A percentile compares a stretch with the other conserved stretches of the same genome.
Conservation (phyloP, 2,888 invertebrate species). For the Junonia oenone region DNA sequence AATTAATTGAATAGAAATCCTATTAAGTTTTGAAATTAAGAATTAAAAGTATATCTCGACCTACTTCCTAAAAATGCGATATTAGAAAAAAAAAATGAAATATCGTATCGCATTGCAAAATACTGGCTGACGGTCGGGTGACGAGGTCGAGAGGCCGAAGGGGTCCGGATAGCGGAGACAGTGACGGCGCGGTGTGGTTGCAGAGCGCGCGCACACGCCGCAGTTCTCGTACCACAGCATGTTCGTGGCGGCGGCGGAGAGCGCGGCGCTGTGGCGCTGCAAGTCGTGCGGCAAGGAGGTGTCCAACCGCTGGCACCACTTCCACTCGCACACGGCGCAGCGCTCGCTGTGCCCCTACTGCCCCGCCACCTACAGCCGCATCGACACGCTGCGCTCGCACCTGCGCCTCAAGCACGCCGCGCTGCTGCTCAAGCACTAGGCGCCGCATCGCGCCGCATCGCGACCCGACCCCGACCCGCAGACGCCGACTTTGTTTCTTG, state of each 20-base stretch:
- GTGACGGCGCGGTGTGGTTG: constrained; percentile 34
- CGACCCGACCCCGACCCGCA: constrained; percentile 26
- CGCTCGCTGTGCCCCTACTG: constrained; percentile 91
- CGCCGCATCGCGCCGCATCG: constrained; percentile 33
- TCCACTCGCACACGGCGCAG: constrained; percentile 89
- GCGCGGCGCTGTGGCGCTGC: constrained; percentile 88
- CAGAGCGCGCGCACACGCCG: constrained; percentile 57
- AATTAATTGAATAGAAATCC: neutral
- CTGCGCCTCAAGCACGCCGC: constrained; percentile 86
- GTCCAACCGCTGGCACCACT: constrained; percentile 93
- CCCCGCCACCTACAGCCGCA: constrained; percentile 91
- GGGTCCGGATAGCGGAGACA: neutral
- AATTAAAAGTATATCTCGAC: neutral
- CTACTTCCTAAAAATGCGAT: neutral
- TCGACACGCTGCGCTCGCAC: constrained; percentile 91
- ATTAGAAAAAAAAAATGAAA: neutral
- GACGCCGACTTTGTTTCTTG: constrained; percentile 23
- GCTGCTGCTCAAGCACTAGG: constrained; percentile 67
- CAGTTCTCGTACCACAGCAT: constrained; percentile 89
- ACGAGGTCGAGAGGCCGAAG: neutral
- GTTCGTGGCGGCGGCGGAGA: constrained; percentile 86
- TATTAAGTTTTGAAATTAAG: neutral
- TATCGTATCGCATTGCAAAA: constrained; percentile 16
- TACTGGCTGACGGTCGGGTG: neutral
- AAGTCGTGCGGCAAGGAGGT: constrained; percentile 91